A percentile compares a stretch with the other conserved stretches of the same genome.
Evolutionary conservation across 2,888 invertebrate species (phyloP).

Genomic region (Petrolisthes manimaculis): DNA sequence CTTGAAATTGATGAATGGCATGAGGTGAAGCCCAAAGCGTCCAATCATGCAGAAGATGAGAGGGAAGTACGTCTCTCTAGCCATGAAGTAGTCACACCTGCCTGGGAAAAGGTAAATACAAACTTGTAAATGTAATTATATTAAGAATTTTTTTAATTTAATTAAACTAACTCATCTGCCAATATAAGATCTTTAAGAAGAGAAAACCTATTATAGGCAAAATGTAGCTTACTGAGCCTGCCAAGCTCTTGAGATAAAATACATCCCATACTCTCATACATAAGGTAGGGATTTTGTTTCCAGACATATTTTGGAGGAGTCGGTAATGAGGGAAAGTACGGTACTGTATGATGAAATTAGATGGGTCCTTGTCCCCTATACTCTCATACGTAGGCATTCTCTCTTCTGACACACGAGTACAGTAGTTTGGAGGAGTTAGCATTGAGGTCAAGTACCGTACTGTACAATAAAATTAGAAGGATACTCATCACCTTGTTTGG

Average conservation of each 20-base stretch:
- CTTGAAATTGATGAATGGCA: conserved; percentile 44
- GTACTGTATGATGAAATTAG: background rate
- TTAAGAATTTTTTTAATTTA: background rate
- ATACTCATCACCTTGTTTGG: background rate
- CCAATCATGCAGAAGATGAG: conserved; percentile 54
- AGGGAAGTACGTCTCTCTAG: conserved; percentile 39
- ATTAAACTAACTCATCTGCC: too few relatives aligned
- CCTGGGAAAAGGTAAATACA: conserved; percentile 11
- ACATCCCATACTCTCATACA: too few relatives aligned
- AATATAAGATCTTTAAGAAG: too few relatives aligned
- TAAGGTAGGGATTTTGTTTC: too few relatives aligned
- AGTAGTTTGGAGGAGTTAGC: background rate
- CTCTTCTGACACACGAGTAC: background rate
- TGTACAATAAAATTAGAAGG: background rate
- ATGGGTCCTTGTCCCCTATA: background rate
- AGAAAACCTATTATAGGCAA: too few relatives aligned
- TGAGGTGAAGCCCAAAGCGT: conserved; percentile 16
- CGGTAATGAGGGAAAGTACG: too few relatives aligned
- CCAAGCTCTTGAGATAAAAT: too few relatives aligned
- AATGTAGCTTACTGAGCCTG: too few relatives aligned
- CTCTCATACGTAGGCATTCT: background rate
- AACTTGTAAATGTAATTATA: background rate
- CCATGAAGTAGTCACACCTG: conserved; percentile 42
- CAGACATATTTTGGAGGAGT: too few relatives aligned
- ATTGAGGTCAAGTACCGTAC: background rate